Conservation (phyloP, 1,140 invertebrate genomes). For the Aphelenchoides fujianensis region DNA sequence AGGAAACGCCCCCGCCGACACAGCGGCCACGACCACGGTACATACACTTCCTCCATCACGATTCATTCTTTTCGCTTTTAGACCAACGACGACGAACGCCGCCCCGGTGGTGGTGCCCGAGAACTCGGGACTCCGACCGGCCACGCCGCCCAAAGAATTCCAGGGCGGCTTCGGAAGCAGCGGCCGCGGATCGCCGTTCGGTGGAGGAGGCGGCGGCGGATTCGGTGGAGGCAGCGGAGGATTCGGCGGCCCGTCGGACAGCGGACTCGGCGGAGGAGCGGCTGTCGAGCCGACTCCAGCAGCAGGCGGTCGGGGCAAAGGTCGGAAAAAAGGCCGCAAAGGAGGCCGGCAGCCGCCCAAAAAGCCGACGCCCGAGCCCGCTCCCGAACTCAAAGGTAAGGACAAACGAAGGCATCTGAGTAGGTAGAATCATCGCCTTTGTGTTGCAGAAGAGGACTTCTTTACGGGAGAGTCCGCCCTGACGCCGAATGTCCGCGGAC, state of each 20-base stretch:
- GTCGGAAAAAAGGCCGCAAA: slow-evolving; percentile 25
- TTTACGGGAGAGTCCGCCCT: slow-evolving; percentile 61
- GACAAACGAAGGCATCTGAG: too few relatives aligned
- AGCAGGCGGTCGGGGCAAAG: slow-evolving; percentile 29
- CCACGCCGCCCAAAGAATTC: slow-evolving; percentile 58
- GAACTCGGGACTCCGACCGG: slow-evolving; percentile 60
- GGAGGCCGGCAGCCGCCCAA: slow-evolving; percentile 1
- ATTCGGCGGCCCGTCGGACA: too few relatives aligned
- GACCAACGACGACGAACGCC: slow-evolving; percentile 17
- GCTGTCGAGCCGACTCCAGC: too few relatives aligned
- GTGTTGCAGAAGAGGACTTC: slow-evolving; percentile 46
- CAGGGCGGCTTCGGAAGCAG: slow-evolving; percentile 48
- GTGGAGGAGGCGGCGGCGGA: too few relatives aligned
- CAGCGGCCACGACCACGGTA: not conserved
- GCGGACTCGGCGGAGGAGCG: too few relatives aligned
- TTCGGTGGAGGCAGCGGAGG: too few relatives aligned
- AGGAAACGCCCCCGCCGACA: not conserved
- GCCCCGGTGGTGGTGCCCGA: slow-evolving; percentile 55
- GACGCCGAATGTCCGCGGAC: slow-evolving; percentile 51
- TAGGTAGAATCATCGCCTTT: too few relatives aligned
- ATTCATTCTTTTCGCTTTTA: not conserved
- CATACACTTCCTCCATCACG: not conserved
- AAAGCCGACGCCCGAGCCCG: not conserved
- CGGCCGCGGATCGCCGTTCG: slow-evolving; percentile 22
- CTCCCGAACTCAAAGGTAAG: slow-evolving; percentile 24